Conservation (phyloP, 1,140 invertebrate species). For the Eriosoma lanigerum region DNA sequence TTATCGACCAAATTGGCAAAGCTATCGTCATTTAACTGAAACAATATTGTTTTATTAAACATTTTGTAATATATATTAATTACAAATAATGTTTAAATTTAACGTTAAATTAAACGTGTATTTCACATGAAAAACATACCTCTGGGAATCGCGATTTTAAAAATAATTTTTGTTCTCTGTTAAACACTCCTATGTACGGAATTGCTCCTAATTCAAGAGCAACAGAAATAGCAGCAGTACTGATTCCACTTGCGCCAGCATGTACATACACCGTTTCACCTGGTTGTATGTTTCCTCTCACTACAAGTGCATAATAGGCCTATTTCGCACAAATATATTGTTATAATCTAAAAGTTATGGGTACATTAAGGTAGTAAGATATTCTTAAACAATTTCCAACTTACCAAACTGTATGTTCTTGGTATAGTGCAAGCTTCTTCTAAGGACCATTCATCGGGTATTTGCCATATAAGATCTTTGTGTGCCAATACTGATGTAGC, state of each 20-base stretch:
- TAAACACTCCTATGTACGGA: constrained; percentile 44
- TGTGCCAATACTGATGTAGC: constrained; percentile 86
- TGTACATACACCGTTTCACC: constrained; percentile 44
- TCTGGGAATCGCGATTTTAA: constrained; percentile 33
- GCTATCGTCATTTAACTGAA: constrained; percentile 32
- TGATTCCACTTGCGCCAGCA: constrained; percentile 38
- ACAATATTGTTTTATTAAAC: neutral
- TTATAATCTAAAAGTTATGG: neutral
- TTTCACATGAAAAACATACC: constrained; percentile 8
- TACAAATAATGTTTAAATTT: no score
- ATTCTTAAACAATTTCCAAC: constrained; percentile 40
- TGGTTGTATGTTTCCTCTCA: constrained; percentile 37
- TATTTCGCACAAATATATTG: neutral
- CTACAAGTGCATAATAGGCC: constrained; percentile 47
- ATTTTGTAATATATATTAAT: no score
- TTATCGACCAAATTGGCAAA: constrained; percentile 32
- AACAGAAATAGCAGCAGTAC: constrained; percentile 4
- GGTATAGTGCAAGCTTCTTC: constrained; percentile 92
- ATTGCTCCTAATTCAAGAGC: constrained; percentile 14
- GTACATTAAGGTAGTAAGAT: neutral
- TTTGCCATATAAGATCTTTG: constrained; percentile 82
- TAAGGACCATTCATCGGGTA: constrained; percentile 86
- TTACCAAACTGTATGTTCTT: constrained; percentile 83
- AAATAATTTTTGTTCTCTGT: constrained; percentile 18
- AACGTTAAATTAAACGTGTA: no score